A percentile compares a stretch with the other conserved stretches of the same genome.
These are phyloP conservation scores for Leptosomus discolor DNA, from an alignment of 2,113 vertebrate species.

Conservation along the genomic window DNA sequence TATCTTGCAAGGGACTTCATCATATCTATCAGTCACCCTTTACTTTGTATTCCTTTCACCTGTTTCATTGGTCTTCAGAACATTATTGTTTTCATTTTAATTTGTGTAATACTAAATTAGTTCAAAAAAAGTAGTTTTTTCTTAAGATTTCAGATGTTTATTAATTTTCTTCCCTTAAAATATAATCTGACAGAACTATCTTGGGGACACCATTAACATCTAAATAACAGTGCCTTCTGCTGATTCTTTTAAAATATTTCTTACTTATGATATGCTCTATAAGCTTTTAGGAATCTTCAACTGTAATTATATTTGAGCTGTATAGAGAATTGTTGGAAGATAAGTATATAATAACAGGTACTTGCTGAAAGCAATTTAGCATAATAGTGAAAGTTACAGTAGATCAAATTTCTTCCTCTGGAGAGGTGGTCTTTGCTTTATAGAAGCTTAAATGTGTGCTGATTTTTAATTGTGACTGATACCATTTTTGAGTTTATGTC, in stretches of 20 bases:
- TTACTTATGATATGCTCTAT: neutral
- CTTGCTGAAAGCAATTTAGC: neutral
- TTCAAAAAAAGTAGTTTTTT: neutral
- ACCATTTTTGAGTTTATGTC: neutral
- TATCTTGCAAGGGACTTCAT: neutral
- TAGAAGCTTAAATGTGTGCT: neutral
- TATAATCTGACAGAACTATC: too few species aligned
- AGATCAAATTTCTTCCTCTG: neutral
- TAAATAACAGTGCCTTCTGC: neutral
- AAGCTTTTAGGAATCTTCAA: neutral
- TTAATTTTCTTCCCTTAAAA: neutral
- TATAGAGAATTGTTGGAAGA: neutral
- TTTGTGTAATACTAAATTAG: neutral
- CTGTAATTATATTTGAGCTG: neutral
- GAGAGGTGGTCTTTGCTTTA: neutral
- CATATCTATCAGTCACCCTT: neutral
- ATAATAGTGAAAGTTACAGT: neutral
- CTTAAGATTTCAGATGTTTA: neutral
- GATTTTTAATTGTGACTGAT: neutral
- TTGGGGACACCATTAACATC: neutral
- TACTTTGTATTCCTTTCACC: neutral
- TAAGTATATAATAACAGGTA: neutral
- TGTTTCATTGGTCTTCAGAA: neutral
- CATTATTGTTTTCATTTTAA: neutral
- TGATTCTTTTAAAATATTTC: neutral